Base-by-base conservation (phyloP, 2,797 vertebrate genomes). In the Anguilla obscura region DNA sequence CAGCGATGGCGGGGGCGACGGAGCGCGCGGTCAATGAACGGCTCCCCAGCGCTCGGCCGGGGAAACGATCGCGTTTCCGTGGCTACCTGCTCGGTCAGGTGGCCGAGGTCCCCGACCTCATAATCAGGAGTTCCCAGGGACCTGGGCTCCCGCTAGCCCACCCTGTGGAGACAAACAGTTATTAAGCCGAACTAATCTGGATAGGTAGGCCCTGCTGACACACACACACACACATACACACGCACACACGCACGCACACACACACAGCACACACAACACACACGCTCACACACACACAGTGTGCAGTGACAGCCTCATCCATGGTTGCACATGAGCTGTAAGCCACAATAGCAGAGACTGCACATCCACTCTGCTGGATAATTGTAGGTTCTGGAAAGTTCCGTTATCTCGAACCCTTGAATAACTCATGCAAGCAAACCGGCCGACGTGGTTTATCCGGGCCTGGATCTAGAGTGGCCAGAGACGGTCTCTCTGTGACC, bases 391-490 rank as follows among this genome's bases (percentile, higher is more conserved):
- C 86, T 86, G 84, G 80, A 76, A 36, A 85, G 88, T 90, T 90
- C n/a, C 50, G 30, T 18, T 40, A 84, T 27, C 9, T 4, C 10
- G 48, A 91, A 91, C 87, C 89, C 89, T 52, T 88, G 90, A 89
- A 92, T 89, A 88, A 84, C 71, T 76, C 66, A 80, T 88, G 90
- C 89, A 88, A 80, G 89, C 90, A 88, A 85, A 90, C 69, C 86
- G 90, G 88, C 88, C 90, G 87, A 85, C 82, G 12, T 66, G 86
- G 45, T 76, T 56, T 54, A 86, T 24, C 5, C 33, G 33, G 3
- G 45, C 2, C 40, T 50, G 79, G 18, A 10, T 12, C 1, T 0
- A 82, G 24, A 82, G 40, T 60, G 30, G 12, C 30, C 2, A 0
- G 5, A 85, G 52, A 16, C 21, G 27, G 50, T 14, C 24, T 86